Base-by-base conservation (phyloP, 2,797 vertebrate species). In the Lacerta bilineata region DNA sequence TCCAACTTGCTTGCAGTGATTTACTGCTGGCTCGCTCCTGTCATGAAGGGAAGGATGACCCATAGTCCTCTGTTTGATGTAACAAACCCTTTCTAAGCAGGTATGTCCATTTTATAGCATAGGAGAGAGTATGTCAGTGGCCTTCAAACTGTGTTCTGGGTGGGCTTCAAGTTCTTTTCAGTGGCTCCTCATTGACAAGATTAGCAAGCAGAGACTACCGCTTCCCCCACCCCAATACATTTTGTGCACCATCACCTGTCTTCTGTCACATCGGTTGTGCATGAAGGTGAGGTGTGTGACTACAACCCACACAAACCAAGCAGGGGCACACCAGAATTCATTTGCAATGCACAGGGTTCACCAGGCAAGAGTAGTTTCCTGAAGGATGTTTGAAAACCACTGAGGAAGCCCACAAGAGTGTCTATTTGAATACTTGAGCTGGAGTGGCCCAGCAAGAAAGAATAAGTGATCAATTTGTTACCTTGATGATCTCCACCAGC, bases 401-500 rank as follows among this genome's bases (percentile, higher is more conserved):
- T 2, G 3, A 68, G 10, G 10, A 9, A 69, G 23, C 10, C 41
- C 84, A 15, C 23, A 27, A 61, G 71, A 46, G 1, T 10, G 5
- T 8, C 2, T 61, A 1, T 29, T 29, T 18, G 23, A 55, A 23
- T 75, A 46, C 13, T 25, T 36, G 11, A 39, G 8, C 20, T 5
- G 39, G 20, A 69, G 36, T 0, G 8, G 43, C n/a, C 33, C 20
- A 41, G 8, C 4, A 1, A 23, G 13, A 29, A 23, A 5, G 61
- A 64, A 23, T 18, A 36, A 20, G 1, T 3, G 13, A 1, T 17
- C 5, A 23, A 1, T 13, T 72, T 92, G 90, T 85, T 89, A 98
- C 98, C 98, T 99, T 99, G 93, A 99, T 99, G 94, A 99, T 99
- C 96, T 99, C 98, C 95, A 99, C 98, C 92, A 99, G 97, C 96